Base-by-base conservation (phyloP, 2,797 vertebrate species). In the Prunella strophiata region DNA sequence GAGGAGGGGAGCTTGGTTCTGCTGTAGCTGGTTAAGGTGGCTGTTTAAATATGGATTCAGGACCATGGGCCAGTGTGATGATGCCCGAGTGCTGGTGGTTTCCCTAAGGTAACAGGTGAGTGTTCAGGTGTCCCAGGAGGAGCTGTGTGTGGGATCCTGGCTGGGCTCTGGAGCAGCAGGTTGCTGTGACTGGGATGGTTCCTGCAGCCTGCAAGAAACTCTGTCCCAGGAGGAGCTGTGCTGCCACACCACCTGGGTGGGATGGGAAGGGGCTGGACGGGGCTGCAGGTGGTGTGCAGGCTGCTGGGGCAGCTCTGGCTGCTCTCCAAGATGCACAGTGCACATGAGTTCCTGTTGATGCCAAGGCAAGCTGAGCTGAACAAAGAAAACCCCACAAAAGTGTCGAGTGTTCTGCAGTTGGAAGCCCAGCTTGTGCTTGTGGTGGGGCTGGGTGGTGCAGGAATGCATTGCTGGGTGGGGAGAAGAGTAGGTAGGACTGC, bases 321-420 rank as follows among this genome's bases (percentile, higher is more conserved):
- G 73, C 57, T 30, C 42, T 27, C 17, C 0, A 57, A 9, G 30
- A 11, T 50, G 20, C n/a, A 12, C 34, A 2, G 0, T 26, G 47
- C 34, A 10, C 3, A 0, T 0, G 2, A 40, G 42, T 48, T 81
- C 26, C 30, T 73, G n/a, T 30, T 57, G 83, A 45, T 5, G 5
- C 45, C 30, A 12, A 34, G 61, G 57, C 32, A 52, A 55, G 42
- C 27, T 27, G 85, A 83, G 57, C 48, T 88, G 43, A 40, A 2
- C 62, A 51, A 40, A 88, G 40, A 16, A 65, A 85, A 47, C 5
- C 26, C 21, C 9, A 14, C 32, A 5, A 4, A 59, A 42, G 45
- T 1, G 4, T 21, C 0, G 5, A 34, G 45, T 3, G 5, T 38
- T 50, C 34, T 0, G 0, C 19, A 5, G 23, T 20, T 76, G 0